Evolutionary conservation across 2,113 vertebrate genomes (phyloP), one percentile per base, ranked within the genome.

Genomic region (Sceloporus undulatus): DNA sequence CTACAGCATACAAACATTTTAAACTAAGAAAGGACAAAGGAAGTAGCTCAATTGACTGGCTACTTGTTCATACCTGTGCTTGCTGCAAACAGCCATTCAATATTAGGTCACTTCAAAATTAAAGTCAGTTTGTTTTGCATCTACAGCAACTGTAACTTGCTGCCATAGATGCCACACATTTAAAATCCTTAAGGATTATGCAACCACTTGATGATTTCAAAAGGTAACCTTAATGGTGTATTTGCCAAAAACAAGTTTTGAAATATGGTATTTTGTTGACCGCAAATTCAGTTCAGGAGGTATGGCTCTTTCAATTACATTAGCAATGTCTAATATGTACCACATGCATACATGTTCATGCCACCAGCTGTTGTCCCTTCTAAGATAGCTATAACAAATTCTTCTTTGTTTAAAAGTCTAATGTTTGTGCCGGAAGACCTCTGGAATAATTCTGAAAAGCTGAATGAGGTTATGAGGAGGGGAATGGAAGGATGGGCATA

Each of bases 401-500:
- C 4, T 38, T 86, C n/a, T 48, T 52, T 21, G 29, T n/a, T 62
- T 34, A 29, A 68, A 78, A 86, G 23, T n/a, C 16, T 48, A 38
- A 27, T 56, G 23, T 76, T 83, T 66, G 25, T 27, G 62, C 40
- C 59, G 9, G 34, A 66, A 84, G n/a, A 0, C 38, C 79, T 29
- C 11, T 1, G 88, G 27, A 13, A 87, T 54, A 70, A 11, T 76
- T 75, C 11, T 16, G n/a, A 93, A 85, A 82, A 90, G 59, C 68
- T 87, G 88, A 81, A 86, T 62, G 62, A 9, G 48, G 89, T 56
- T 87, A 85, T 52, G 56, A 68, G 75, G 91, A 89, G 91, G 94
- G 94, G 93, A n/a, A 66, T 34, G 48, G n/a, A 93, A 62, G 92
- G 93, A 92, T 91, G 92, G 89, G 70, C 89, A 87, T 88, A 84